Evolutionary conservation across 1,140 invertebrate genomes (phyloP), one percentile per base, ranked within the genome.

Genomic region (Potamilus streckersoni): DNA sequence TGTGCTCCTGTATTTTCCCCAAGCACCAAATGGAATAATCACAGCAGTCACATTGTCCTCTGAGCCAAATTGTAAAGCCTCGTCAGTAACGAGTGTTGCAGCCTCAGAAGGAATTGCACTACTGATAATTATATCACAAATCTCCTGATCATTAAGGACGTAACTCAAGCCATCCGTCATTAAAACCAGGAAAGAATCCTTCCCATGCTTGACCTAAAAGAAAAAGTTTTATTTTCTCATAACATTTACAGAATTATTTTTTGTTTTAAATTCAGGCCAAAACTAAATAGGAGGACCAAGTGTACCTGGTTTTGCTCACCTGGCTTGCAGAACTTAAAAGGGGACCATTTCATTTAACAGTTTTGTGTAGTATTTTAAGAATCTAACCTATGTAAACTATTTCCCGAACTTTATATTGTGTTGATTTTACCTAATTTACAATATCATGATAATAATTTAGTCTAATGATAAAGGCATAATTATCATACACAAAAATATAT

Each of bases 31-130:
- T 23, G 92, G 92, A 12, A 92, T 83, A 16, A 93, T 86, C 5
- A 92, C 76, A 27, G 90, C 90, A 19, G 92, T 92, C 27, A 88
- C 85, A 82, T 93, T 93, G 83, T 93, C 92, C 77, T 92, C 91
- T 19, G 92, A 91, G 5, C 91, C 91, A 84, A 90, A 92, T 57
- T 91, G 89, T 73, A 92, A 81, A 1, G 92, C 92, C 80, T 91
- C 90, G 73, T 93, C 92, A 17, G 90, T 89, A 8, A 92, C 75
- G 56, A 90, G 83, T n/a, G 85, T 81, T 12, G 92, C 92, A 55
- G 91, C 92, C 74, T 91, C 90, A 27, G 85, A 68, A 1, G 92
- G 91, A 59, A 87, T 86, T 17, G 86, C 82, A 79, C 91, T 90
- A 69, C 86, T 88, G 70, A 87, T 87, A 8, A 92, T 87, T 55